phyloP scores from a whole-genome alignment of 2,888 invertebrate genomes.

The Lottia scabra region DNA sequence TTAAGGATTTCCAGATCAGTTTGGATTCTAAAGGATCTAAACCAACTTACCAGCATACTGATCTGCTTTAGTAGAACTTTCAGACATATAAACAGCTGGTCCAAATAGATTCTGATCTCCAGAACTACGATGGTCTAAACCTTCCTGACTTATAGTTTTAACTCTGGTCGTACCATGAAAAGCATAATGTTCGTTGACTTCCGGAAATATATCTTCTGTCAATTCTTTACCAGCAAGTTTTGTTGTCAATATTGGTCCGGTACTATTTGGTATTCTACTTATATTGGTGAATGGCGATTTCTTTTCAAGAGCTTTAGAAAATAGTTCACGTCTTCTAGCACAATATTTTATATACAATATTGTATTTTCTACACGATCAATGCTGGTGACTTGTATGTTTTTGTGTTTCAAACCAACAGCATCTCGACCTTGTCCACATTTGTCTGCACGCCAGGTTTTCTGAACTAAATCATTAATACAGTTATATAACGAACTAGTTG shows the following conservation, averaged over 20 bases:
- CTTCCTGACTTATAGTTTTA: constrained; percentile 37
- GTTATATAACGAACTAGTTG: constrained; percentile 19
- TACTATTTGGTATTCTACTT: constrained; percentile 15
- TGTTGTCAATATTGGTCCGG: constrained; percentile 12
- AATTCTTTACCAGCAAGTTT: constrained; percentile 10
- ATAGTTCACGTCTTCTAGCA: constrained; percentile 23
- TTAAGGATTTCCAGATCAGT: too few species aligned
- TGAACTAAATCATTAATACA: constrained; percentile 37
- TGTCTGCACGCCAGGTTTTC: constrained; percentile 30
- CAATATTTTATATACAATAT: constrained; percentile 41
- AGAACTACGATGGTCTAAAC: constrained; percentile 40
- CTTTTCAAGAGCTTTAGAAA: constrained; percentile 28
- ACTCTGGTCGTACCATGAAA: constrained; percentile 52
- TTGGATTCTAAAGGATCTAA: not conserved
- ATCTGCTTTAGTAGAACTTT: constrained; percentile 53
- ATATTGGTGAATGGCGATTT: constrained; percentile 20
- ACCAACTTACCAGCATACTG: constrained; percentile 42
- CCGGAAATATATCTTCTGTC: constrained; percentile 29
- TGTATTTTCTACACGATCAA: constrained; percentile 48
- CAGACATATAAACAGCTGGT: constrained; percentile 48
- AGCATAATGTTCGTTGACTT: constrained; percentile 47
- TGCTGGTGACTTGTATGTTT: constrained; percentile 34
- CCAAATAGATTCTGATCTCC: constrained; percentile 46
- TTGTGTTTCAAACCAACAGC: constrained; percentile 32
- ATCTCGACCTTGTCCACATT: constrained; percentile 47